A percentile compares a stretch with the other conserved stretches of the same genome.
Conservation (phyloP, 2,888 invertebrate species). For the Catocala fraxini region DNA sequence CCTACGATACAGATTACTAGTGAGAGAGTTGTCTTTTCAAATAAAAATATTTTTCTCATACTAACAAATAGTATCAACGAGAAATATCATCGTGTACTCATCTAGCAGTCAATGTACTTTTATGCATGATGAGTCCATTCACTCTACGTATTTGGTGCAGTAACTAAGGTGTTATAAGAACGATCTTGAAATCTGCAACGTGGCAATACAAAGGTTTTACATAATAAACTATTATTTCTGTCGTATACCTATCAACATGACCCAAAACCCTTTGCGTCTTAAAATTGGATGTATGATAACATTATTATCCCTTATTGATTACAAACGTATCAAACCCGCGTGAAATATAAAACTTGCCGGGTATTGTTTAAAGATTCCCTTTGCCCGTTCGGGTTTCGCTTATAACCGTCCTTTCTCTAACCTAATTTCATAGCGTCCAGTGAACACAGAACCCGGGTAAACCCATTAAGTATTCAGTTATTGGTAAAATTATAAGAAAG, state of each 20-base stretch:
- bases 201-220: no score
- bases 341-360: slow-evolving; percentile 16
- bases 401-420: slow-evolving; percentile 30
- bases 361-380: slow-evolving; percentile 26
- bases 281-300: slow-evolving; percentile 12
- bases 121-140: no score
- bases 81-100: no score
- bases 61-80: no score
- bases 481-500: slow-evolving; percentile 25
- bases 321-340: slow-evolving; percentile 10
- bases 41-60: no score
- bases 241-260: not conserved
- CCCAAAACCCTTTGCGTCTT: not conserved
- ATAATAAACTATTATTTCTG: no score
- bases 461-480: slow-evolving; percentile 33
- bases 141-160: no score
- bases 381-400: slow-evolving; percentile 20
- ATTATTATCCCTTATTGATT: slow-evolving; percentile 6
- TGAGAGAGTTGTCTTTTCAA: no score
- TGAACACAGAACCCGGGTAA: slow-evolving; percentile 32
- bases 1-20: no score
- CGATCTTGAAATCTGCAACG: no score
- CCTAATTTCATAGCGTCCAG: slow-evolving; percentile 34
- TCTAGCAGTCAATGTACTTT: no score
- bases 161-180: no score